These are phyloP conservation scores for Hirtodrosophila confusa DNA, from an alignment of 2,888 invertebrate species.

Conservation along the genomic window DNA sequence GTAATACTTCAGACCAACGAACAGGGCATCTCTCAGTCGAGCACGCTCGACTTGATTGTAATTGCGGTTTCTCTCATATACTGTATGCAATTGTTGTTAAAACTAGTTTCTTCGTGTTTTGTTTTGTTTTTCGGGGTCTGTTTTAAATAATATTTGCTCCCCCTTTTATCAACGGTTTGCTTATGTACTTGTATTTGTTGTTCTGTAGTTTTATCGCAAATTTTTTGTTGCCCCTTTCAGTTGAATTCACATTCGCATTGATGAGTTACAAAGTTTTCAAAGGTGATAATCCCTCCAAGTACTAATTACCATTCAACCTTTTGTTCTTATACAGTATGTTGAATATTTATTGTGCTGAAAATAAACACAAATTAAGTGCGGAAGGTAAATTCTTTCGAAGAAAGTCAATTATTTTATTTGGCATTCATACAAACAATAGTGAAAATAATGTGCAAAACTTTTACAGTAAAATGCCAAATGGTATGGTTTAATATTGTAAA, in stretches of 20 bases:
- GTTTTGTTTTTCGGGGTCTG: conserved; percentile 45
- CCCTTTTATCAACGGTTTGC: conserved; percentile 34
- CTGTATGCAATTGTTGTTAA: conserved; percentile 58
- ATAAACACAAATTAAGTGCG: conserved; percentile 42
- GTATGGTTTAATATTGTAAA: too few species aligned
- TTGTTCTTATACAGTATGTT: conserved; percentile 21
- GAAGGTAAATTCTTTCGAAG: conserved; percentile 60
- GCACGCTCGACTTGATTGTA: background rate
- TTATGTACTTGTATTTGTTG: conserved; percentile 19
- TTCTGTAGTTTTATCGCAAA: conserved; percentile 24
- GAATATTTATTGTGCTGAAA: conserved; percentile 32
- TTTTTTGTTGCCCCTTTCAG: conserved; percentile 23
- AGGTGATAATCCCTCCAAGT: conserved; percentile 16
- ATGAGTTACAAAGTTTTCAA: conserved; percentile 20
- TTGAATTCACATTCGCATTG: conserved; percentile 32
- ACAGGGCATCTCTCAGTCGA: too few species aligned
- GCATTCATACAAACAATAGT: conserved; percentile 3
- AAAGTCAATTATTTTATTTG: conserved; percentile 6
- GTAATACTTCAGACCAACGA: too few species aligned
- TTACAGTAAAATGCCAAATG: conserved; percentile 10
- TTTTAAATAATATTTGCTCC: conserved; percentile 38
- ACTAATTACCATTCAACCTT: background rate
- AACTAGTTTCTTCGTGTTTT: conserved; percentile 72
- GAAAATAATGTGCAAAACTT: background rate
- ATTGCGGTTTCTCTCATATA: conserved; percentile 21